phyloP scores from a whole-genome alignment of 2,797 vertebrate species.

The Argya squamiceps region DNA sequence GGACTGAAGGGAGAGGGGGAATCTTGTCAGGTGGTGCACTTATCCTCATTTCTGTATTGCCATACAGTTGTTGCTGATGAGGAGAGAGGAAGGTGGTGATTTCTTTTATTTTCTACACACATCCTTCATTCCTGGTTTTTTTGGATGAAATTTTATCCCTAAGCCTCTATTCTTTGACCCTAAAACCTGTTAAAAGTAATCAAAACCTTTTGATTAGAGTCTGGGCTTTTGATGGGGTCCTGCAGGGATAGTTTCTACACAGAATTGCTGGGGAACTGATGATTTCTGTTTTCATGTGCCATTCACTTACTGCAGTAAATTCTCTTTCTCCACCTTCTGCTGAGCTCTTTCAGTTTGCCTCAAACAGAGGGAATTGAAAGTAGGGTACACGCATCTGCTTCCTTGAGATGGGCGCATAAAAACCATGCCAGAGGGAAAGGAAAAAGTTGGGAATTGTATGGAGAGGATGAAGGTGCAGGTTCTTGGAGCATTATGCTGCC shows the following conservation, averaged over 20 bases:
- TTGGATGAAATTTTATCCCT: background rate
- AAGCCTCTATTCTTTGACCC: background rate
- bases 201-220: background rate
- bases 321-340: background rate
- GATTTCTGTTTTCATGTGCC: background rate
- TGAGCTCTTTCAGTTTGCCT: background rate
- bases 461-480: background rate
- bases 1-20: background rate
- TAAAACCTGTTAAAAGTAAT: background rate
- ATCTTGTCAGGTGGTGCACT: background rate
- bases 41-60: background rate
- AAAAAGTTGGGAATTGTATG: background rate
- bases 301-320: background rate
- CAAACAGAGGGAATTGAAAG: background rate
- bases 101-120: background rate
- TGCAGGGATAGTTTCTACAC: background rate
- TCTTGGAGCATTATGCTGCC: rapidly evolving
- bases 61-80: background rate
- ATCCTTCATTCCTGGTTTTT: background rate
- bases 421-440: background rate
- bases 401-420: too few species aligned
- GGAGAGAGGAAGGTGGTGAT: background rate
- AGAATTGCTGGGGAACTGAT: background rate
- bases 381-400: rapidly evolving
- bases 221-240: background rate